These are phyloP conservation scores for Erythrolamprus reginae DNA, from an alignment of 2,113 vertebrate genomes.

Conservation along the genomic window DNA sequence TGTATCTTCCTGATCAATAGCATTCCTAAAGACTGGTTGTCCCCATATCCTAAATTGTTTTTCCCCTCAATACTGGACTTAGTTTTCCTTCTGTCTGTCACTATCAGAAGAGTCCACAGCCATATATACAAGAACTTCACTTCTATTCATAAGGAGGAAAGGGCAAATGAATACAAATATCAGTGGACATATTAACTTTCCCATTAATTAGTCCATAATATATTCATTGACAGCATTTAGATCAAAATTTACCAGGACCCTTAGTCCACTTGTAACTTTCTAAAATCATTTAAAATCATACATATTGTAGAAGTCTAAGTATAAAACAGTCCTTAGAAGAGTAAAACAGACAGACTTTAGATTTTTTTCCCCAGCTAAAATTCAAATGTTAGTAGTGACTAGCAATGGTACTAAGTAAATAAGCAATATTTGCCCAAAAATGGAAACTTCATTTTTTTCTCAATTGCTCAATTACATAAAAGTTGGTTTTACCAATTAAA, in stretches of 20 bases:
- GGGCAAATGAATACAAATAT: neutral
- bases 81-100: neutral
- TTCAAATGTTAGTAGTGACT: neutral
- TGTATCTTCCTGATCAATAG: neutral
- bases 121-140: neutral
- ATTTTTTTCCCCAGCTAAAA: neutral
- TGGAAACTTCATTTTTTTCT: slow-evolving; percentile 36
- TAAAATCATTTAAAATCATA: neutral
- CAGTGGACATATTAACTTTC: neutral
- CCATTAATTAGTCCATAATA: neutral
- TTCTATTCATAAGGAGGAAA: neutral
- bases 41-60: neutral
- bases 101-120: neutral
- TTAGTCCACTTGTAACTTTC: neutral
- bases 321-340: neutral
- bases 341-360: neutral
- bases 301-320: neutral
- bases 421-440: slow-evolving; percentile 30
- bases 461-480: slow-evolving; percentile 36
- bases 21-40: neutral
- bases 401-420: neutral
- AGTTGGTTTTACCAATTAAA: slow-evolving; percentile 44
- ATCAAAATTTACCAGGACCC: neutral
- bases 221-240: neutral
- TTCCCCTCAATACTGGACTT: neutral